phyloP scores from a whole-genome alignment of 2,113 vertebrate species.

The Elephantulus edwardii region DNA sequence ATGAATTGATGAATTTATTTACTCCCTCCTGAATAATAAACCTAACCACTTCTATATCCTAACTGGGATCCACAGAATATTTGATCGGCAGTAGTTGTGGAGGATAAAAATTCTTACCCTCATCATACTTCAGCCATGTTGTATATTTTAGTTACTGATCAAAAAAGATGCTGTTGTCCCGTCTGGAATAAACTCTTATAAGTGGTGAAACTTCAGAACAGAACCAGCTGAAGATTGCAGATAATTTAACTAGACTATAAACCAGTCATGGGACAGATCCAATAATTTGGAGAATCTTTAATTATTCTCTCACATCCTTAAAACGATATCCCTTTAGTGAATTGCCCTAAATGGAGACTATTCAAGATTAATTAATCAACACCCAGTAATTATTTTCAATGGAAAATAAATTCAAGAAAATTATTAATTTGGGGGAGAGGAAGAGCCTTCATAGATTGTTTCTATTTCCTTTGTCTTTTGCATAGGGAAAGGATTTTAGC shows the following conservation, averaged over 20 bases:
- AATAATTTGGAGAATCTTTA: slow-evolving; percentile 40
- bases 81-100: background rate
- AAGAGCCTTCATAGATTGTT: slow-evolving; percentile 1
- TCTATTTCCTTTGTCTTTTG: slow-evolving; percentile 17
- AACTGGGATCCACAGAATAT: background rate
- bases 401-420: slow-evolving; percentile 41
- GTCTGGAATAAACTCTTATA: slow-evolving; percentile 1
- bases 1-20: background rate
- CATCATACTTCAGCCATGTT: background rate
- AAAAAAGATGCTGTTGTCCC: background rate
- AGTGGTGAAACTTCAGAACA: background rate
- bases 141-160: slow-evolving; percentile 34
- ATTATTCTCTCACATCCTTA: slow-evolving; percentile 35
- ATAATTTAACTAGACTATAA: background rate
- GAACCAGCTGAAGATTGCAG: slow-evolving; percentile 33
- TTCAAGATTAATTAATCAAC: slow-evolving; percentile 16
- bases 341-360: slow-evolving; percentile 11
- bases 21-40: slow-evolving; percentile 8
- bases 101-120: slow-evolving; percentile 25
- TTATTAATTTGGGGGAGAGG: slow-evolving; percentile 2
- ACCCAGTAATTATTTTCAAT: background rate
- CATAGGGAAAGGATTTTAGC: background rate
- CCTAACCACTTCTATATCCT: background rate
- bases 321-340: slow-evolving; percentile 40
- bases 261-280: background rate